phyloP scores from a whole-genome alignment of 2,113 vertebrate genomes.

The Lutjanus erythropterus region DNA sequence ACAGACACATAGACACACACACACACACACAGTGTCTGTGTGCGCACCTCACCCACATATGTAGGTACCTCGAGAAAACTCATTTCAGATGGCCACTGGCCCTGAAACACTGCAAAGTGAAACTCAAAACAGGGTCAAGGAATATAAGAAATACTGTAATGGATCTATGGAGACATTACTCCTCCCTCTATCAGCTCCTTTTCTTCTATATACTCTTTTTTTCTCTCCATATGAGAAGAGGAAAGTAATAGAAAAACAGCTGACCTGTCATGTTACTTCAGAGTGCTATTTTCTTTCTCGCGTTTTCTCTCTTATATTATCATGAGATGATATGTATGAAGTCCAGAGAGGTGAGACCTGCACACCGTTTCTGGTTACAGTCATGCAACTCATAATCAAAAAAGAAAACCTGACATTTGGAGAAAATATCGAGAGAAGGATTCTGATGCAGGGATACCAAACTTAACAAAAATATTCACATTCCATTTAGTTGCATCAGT shows the following conservation, averaged over 20 bases:
- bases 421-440: not conserved
- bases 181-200: conserved; percentile 20
- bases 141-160: conserved; percentile 44
- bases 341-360: not conserved
- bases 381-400: not conserved
- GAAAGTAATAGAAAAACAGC: conserved; percentile 38
- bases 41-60: conserved; percentile 43
- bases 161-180: conserved; percentile 50
- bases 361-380: not conserved
- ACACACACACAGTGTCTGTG: not conserved
- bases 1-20: not conserved
- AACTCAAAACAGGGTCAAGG: conserved; percentile 51
- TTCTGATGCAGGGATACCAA: not conserved
- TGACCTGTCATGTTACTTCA: conserved; percentile 33
- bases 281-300: conserved; percentile 22
- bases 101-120: conserved; percentile 56
- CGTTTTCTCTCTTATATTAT: not conserved
- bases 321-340: not conserved
- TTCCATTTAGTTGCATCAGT: not conserved
- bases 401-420: not conserved
- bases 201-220: not conserved
- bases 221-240: conserved; percentile 14
- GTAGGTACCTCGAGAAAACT: conserved; percentile 54
- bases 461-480: not conserved
- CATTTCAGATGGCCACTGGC: conserved; percentile 64